Conservation (phyloP, 2,888 invertebrate genomes). For the Ashinkailepas kermadecensis region DNA sequence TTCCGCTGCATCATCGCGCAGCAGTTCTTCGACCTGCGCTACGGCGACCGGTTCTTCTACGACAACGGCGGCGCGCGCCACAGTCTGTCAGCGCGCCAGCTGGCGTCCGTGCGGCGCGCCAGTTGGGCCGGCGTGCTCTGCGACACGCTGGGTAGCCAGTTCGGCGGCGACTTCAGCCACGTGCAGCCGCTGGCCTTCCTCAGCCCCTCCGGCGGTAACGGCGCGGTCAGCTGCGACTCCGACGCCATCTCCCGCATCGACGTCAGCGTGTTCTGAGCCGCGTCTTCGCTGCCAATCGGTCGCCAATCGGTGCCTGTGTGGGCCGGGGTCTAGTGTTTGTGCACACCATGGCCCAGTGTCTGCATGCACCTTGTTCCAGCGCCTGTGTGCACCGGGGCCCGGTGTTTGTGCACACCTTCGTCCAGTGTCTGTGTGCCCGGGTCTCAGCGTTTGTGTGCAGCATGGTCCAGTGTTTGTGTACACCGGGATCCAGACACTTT, state of each 20-base stretch:
- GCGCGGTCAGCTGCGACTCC: background rate
- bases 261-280: background rate
- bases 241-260: background rate
- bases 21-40: background rate
- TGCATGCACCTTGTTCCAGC: too few species aligned
- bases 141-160: background rate
- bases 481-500: too few species aligned
- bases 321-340: too few species aligned
- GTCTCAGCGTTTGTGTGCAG: too few species aligned
- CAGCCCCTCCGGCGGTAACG: background rate
- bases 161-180: background rate
- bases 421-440: too few species aligned
- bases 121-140: constrained; percentile 5
- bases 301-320: too few species aligned
- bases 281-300: too few species aligned
- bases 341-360: too few species aligned
- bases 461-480: too few species aligned
- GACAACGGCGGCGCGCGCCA: constrained; percentile 9
- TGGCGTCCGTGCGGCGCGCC: background rate
- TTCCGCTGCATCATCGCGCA: constrained; percentile 6
- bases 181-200: constrained; percentile 1
- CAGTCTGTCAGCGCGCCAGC: background rate
- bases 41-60: constrained; percentile 15
- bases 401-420: too few species aligned
- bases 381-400: too few species aligned